These are phyloP conservation scores for Panopea generosa DNA, from an alignment of 2,888 invertebrate genomes.

Conservation along the genomic window DNA sequence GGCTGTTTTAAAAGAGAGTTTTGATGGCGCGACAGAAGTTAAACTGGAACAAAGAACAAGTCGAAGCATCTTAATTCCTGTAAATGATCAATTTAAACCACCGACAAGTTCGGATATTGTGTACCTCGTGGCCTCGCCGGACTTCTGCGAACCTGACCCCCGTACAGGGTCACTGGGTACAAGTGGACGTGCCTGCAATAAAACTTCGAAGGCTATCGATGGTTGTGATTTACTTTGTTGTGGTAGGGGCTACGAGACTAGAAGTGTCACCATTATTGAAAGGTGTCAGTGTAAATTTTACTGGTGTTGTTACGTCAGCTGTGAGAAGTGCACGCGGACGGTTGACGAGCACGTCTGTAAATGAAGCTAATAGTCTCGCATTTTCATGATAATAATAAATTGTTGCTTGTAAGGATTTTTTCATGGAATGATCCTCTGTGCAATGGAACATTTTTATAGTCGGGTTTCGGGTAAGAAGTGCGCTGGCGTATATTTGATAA, in stretches of 20 bases:
- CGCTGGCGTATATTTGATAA: too few relatives aligned
- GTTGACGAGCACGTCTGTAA: constrained; percentile 92
- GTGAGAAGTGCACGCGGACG: constrained; percentile 92
- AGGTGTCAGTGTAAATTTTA: constrained; percentile 97
- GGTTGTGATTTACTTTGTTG: constrained; percentile 96
- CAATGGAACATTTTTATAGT: too few relatives aligned
- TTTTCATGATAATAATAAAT: too few relatives aligned
- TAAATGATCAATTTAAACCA: constrained; percentile 88
- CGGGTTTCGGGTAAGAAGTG: too few relatives aligned
- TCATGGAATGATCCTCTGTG: too few relatives aligned
- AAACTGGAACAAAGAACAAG: constrained; percentile 83
- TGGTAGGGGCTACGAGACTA: constrained; percentile 95
- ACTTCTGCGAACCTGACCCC: constrained; percentile 91
- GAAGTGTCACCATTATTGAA: constrained; percentile 90
- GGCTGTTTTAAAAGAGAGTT: constrained; percentile 94
- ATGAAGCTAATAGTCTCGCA: constrained; percentile 53
- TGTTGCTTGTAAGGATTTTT: too few relatives aligned
- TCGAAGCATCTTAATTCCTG: constrained; percentile 86
- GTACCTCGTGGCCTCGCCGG: constrained; percentile 97
- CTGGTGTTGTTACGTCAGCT: constrained; percentile 98
- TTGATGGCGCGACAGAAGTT: constrained; percentile 95
- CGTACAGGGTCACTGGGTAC: constrained; percentile 90
- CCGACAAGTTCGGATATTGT: constrained; percentile 97
- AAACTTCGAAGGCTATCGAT: constrained; percentile 93
- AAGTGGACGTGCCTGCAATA: constrained; percentile 85